Percentiles rank a stretch among this genome's conserved stretches.
Evolutionary conservation across 2,888 invertebrate genomes (phyloP).

Genomic region (Autographa gamma): DNA sequence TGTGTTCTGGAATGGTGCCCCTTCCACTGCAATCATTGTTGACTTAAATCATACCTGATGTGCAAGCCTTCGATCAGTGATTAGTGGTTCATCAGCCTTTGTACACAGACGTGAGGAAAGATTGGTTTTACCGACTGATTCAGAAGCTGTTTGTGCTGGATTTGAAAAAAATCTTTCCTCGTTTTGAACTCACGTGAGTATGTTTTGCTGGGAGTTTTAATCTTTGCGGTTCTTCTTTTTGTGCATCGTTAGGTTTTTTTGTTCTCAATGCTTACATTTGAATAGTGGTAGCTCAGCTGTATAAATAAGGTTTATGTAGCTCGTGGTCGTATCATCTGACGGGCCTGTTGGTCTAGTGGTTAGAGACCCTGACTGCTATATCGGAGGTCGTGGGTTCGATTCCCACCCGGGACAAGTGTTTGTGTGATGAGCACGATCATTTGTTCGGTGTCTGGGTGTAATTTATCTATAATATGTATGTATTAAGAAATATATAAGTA

Average conservation of each 20-base stretch:
- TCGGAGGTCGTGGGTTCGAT: no score
- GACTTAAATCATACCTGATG: not conserved
- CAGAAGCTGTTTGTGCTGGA: not conserved
- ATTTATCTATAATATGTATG: no score
- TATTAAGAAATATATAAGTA: no score
- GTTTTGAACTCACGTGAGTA: not conserved
- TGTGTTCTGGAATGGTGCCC: constrained; percentile 3
- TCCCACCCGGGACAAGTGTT: no score
- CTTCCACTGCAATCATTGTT: not conserved
- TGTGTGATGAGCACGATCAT: no score
- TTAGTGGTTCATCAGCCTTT: not conserved
- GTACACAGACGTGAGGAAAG: not conserved
- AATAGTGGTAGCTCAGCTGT: no score
- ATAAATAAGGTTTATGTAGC: no score
- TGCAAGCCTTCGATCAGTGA: not conserved
- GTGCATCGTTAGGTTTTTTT: not conserved
- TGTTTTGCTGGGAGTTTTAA: not conserved
- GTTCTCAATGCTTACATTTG: not conserved
- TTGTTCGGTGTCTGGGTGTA: no score
- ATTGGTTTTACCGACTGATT: not conserved
- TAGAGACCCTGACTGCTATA: no score
- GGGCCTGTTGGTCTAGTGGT: no score
- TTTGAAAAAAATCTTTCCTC: not conserved
- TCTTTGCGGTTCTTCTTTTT: not conserved
- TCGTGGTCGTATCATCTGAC: no score